phyloP scores from a whole-genome alignment of 2,888 invertebrate species.

The Exocentrus adspersus region DNA sequence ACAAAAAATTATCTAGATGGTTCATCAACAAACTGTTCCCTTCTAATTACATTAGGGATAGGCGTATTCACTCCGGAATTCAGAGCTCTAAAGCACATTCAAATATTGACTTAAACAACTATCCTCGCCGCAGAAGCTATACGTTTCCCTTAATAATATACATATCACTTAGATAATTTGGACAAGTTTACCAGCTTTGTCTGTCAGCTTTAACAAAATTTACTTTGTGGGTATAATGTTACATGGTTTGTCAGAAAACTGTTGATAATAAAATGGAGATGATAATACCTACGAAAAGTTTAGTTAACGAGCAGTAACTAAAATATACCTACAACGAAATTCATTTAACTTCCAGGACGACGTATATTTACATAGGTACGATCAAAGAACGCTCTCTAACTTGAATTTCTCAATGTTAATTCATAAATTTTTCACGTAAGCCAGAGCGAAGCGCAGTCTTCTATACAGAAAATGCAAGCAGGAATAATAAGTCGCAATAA shows the following conservation, averaged over 20 bases:
- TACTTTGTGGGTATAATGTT: too few species aligned
- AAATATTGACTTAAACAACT: conserved; percentile 1
- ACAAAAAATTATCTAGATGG: too few species aligned
- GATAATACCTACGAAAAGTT: too few species aligned
- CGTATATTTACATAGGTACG: background rate
- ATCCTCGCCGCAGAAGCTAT: background rate
- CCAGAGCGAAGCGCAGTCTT: conserved; percentile 47
- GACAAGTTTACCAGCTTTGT: conserved; percentile 28
- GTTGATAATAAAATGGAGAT: too few species aligned
- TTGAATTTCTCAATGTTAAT: conserved; percentile 11
- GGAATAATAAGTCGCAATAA: conserved; percentile 51
- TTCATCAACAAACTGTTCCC: too few species aligned
- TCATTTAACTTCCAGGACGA: background rate
- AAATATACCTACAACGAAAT: background rate
- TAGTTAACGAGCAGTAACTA: too few species aligned
- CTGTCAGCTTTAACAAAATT: conserved; percentile 2
- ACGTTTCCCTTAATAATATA: conserved; percentile 28
- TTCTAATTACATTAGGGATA: background rate
- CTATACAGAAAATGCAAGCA: conserved; percentile 39
- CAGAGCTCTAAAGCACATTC: background rate
- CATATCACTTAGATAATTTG: conserved; percentile 27
- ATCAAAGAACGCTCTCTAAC: background rate
- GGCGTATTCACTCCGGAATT: background rate
- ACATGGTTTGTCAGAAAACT: too few species aligned
- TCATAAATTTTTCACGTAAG: conserved; percentile 38